Evolutionary conservation across 2,797 vertebrate genomes (phyloP), one percentile per base, ranked within the genome.

Genomic region (Masticophis lateralis): DNA sequence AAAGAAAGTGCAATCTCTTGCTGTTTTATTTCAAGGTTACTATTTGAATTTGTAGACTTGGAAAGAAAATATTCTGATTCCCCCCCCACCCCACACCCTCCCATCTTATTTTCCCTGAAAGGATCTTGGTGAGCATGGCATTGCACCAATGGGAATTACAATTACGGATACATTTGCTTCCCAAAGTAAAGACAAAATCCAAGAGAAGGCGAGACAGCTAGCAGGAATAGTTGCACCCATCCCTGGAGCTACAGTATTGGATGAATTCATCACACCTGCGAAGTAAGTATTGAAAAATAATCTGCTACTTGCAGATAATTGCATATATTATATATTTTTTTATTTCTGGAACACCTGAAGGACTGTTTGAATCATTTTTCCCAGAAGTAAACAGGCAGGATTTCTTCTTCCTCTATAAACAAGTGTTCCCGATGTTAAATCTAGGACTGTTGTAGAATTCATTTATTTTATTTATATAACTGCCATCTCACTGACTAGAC

Each of bases 81-180:
- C 93, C 69, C 60, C 89, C 89, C 91, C n/a, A n/a, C n/a, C n/a
- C n/a, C n/a, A n/a, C n/a, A 4, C 93, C 89, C 16, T 0, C 60
- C 57, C 20, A 18, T 60, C 14, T 87, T 94, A 87, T 61, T 93
- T 92, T 94, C 92, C 94, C 89, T 93, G 16, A 92, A 74, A 99
- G 99, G 99, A 99, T 97, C 98, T 99, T 14, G 90, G 98, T 87
- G 99, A 99, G 95, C 99, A 99, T 93, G 99, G 99, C 63, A 99
- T 99, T 93, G 99, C 99, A 32, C 99, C 99, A 25, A 98, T 96
- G 89, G 97, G 98, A 16, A 99, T 99, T 97, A 98, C 98, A 69
- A 99, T 98, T 63, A 99, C 98, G 1, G 98, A 98, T 86, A 98
- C 99, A 94, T 99, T 99, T 97, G 97, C 97, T 7, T 99, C 99